These are phyloP conservation scores for Propithecus deckenii DNA, from an alignment of 2,797 vertebrate genomes.

Conservation along the genomic window DNA sequence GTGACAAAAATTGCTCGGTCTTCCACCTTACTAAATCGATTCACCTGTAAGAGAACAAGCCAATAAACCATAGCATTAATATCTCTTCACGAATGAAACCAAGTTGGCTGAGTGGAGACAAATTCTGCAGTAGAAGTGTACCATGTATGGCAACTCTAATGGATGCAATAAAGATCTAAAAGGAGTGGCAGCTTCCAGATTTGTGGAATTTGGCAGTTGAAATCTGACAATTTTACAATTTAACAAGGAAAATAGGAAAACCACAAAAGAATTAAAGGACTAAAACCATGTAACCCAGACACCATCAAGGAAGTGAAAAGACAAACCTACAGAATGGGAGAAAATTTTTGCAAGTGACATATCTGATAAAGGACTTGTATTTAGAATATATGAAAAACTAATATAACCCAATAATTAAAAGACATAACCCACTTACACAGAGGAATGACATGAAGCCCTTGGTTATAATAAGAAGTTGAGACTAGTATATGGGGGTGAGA, in stretches of 20 bases:
- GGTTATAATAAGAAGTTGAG: background rate
- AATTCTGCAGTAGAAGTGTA: background rate
- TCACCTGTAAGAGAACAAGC: conserved; percentile 88
- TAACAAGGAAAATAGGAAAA: background rate
- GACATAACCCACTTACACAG: background rate
- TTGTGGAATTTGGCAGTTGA: background rate
- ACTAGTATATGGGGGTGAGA: background rate
- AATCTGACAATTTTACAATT: background rate
- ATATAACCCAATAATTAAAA: conserved; percentile 7
- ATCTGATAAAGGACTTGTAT: background rate
- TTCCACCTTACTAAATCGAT: conserved; percentile 96
- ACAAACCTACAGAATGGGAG: background rate
- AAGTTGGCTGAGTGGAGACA: background rate
- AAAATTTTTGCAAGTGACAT: conserved; percentile 14
- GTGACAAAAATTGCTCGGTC: conserved; percentile 96
- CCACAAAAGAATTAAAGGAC: background rate
- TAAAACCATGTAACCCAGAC: background rate
- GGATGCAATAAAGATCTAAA: background rate
- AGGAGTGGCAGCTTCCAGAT: background rate
- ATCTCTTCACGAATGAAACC: background rate
- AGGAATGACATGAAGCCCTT: background rate
- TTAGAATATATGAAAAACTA: background rate
- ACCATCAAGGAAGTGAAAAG: background rate
- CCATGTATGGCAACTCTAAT: background rate
- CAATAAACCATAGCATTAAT: background rate